Conservation (phyloP, 2,888 invertebrate genomes). For the Willowsia nigromaculata region DNA sequence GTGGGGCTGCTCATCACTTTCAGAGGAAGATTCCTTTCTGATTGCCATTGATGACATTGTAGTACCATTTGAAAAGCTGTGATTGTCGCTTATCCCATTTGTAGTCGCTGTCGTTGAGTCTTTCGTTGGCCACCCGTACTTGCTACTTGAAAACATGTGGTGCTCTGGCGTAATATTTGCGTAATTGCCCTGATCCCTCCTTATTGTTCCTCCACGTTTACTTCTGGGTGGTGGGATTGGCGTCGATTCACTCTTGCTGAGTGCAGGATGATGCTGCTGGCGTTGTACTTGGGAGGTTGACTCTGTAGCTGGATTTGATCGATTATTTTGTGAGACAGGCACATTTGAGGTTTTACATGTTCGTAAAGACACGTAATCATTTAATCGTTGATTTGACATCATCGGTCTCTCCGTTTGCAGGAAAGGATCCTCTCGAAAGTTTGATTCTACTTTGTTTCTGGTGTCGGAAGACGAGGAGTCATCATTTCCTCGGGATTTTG, state of each 20-base stretch:
- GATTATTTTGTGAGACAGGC: neutral
- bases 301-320: neutral
- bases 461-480: neutral
- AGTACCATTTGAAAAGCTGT: constrained; percentile 35
- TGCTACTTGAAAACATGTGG: neutral
- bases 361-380: constrained; percentile 76
- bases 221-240: constrained; percentile 77
- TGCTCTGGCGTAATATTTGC: constrained; percentile 22
- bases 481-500: neutral
- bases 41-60: constrained; percentile 22
- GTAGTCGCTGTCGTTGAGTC: neutral
- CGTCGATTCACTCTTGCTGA: constrained; percentile 33
- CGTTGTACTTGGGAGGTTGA: neutral
- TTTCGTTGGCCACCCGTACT: constrained; percentile 21
- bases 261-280: neutral
- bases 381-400: constrained; percentile 40
- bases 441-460: neutral
- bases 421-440: neutral
- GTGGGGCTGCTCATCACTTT: neutral
- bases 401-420: neutral
- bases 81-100: constrained; percentile 30
- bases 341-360: constrained; percentile 59
- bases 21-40: constrained; percentile 9
- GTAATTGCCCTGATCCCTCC: constrained; percentile 47
- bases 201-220: constrained; percentile 58